Conservation (phyloP, 2,797 vertebrate genomes). For the Danio jaintianensis region DNA sequence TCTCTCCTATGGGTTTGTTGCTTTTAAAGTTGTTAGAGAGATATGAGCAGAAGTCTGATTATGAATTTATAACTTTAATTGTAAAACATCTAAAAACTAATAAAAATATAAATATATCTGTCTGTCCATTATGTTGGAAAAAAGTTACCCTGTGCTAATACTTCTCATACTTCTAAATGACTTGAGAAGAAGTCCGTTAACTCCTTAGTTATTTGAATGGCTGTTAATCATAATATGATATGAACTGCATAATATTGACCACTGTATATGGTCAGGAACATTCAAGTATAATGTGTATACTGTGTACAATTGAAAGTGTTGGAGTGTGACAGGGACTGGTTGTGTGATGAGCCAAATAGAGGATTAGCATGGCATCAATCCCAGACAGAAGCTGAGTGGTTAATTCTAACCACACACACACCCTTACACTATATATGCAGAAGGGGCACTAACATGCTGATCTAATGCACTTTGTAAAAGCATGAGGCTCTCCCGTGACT, state of each 20-base stretch:
- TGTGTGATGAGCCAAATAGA: conserved; percentile 64
- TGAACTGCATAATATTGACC: background rate
- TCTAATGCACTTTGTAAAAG: conserved; percentile 20
- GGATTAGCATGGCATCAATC: conserved; percentile 75
- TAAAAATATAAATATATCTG: too few relatives aligned
- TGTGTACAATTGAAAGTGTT: background rate
- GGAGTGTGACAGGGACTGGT: conserved; percentile 28
- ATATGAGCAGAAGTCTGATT: background rate
- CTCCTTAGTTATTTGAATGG: background rate
- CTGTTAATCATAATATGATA: background rate
- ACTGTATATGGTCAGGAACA: background rate
- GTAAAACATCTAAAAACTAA: too few relatives aligned
- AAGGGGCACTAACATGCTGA: background rate
- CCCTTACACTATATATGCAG: conserved; percentile 35
- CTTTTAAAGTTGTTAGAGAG: background rate
- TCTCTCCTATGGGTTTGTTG: background rate
- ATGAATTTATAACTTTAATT: background rate
- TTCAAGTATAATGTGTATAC: background rate
- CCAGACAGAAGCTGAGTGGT: conserved; percentile 67
- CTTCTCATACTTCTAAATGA: background rate
- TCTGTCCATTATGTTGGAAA: too few relatives aligned
- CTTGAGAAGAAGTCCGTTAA: background rate
- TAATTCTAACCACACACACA: conserved; percentile 68
- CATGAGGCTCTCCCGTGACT: background rate
- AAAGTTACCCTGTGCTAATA: background rate